A percentile compares a stretch with the other conserved stretches of the same genome.
Conservation (phyloP, 2,797 vertebrate species). For the Mionectes olivaceus region DNA sequence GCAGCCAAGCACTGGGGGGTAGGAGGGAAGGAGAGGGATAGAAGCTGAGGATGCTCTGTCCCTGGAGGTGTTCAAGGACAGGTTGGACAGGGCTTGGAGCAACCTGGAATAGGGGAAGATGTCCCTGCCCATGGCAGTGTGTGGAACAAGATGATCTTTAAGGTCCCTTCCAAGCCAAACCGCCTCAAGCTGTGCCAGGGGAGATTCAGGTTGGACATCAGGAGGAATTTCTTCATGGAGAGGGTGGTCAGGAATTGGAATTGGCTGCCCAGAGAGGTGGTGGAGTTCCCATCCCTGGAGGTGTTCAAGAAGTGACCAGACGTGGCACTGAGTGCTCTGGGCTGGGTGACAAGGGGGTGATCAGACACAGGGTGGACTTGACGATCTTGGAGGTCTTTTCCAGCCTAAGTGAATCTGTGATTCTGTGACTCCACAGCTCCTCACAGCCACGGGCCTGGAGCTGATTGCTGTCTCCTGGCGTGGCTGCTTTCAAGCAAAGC, state of each 20-base stretch:
- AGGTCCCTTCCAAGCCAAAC: neutral
- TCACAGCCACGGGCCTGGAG: accelerated
- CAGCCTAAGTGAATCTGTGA: accelerated
- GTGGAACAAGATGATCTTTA: neutral
- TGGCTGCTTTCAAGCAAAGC: neutral
- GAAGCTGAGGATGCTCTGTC: neutral
- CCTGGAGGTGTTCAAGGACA: neutral
- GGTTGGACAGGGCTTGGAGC: neutral
- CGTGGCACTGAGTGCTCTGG: neutral
- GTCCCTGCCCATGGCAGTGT: neutral
- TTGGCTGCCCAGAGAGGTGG: neutral
- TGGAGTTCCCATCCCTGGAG: neutral
- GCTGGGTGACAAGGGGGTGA: neutral
- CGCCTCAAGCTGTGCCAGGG: neutral
- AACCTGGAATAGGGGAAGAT: neutral
- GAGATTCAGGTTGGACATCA: neutral
- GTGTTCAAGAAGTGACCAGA: neutral
- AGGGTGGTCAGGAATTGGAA: neutral
- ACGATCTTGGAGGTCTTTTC: neutral
- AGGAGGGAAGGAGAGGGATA: neutral
- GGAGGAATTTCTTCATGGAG: neutral
- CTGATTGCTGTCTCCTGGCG: neutral
- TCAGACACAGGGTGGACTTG: accelerated
- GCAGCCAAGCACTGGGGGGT: neutral
- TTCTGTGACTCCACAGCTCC: neutral